Evolutionary conservation across 2,113 vertebrate species (phyloP).

Genomic region (Poeciliopsis prolifica): DNA sequence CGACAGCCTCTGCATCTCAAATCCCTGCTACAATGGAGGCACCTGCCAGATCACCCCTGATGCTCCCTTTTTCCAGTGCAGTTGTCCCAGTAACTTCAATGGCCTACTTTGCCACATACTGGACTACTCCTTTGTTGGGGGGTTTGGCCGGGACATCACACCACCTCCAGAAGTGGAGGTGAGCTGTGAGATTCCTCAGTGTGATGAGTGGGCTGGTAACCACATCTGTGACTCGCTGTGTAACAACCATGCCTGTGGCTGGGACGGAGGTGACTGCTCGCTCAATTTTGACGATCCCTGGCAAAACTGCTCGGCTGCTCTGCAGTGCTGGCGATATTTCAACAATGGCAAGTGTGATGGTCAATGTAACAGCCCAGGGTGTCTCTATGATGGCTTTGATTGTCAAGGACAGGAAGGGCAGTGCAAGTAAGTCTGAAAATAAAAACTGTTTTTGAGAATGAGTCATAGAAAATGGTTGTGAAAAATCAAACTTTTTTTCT

Average conservation of each 20-base stretch:
- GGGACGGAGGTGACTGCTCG: conserved; percentile 97
- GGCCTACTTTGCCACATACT: conserved; percentile 96
- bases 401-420: conserved; percentile 90
- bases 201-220: conserved; percentile 85
- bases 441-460: background rate
- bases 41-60: conserved; percentile 87
- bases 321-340: conserved; percentile 99
- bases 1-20: conserved; percentile 86
- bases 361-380: conserved; percentile 91
- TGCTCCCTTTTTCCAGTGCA: conserved; percentile 89
- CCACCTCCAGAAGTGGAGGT: conserved; percentile 85
- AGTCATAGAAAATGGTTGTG: background rate
- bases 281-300: conserved; percentile 96
- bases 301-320: conserved; percentile 92
- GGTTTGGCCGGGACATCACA: conserved; percentile 88
- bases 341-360: conserved; percentile 90
- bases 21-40: conserved; percentile 95
- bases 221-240: conserved; percentile 89
- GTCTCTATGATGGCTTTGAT: conserved; percentile 97
- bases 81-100: conserved; percentile 93
- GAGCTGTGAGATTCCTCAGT: conserved; percentile 87
- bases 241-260: conserved; percentile 93
- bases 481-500: background rate
- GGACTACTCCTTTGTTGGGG: conserved; percentile 88
- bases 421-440: conserved; percentile 90